Evolutionary conservation across 2,797 vertebrate genomes (phyloP).

Genomic region (Cossypha caffra): DNA sequence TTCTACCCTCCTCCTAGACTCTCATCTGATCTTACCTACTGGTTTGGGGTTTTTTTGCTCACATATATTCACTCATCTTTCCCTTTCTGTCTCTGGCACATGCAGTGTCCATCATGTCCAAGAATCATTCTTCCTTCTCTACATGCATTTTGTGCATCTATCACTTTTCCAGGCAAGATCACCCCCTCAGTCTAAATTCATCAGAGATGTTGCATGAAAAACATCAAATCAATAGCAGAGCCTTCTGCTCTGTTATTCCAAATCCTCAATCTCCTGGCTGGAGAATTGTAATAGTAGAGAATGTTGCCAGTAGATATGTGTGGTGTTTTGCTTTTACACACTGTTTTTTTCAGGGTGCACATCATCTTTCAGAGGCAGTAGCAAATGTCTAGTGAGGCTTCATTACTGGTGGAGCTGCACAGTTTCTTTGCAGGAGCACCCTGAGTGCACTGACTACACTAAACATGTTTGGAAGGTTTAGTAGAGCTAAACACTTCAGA

Average conservation of each 20-base stretch:
- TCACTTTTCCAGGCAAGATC: background rate
- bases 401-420: background rate
- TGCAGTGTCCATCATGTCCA: background rate
- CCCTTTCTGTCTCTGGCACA: background rate
- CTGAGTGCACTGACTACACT: background rate
- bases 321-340: background rate
- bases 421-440: background rate
- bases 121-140: background rate
- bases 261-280: background rate
- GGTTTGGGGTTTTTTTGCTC: background rate
- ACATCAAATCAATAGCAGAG: background rate
- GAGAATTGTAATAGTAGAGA: background rate
- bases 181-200: background rate
- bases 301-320: fast-evolving
- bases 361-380: background rate
- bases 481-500: background rate
- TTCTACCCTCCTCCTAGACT: background rate
- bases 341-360: background rate
- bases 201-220: fast-evolving
- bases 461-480: background rate
- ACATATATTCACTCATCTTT: background rate
- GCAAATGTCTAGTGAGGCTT: background rate
- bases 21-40: background rate
- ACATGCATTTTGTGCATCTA: background rate
- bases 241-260: background rate